Base-by-base conservation (phyloP, 2,113 vertebrate genomes). In the Phodopus roborovskii region DNA sequence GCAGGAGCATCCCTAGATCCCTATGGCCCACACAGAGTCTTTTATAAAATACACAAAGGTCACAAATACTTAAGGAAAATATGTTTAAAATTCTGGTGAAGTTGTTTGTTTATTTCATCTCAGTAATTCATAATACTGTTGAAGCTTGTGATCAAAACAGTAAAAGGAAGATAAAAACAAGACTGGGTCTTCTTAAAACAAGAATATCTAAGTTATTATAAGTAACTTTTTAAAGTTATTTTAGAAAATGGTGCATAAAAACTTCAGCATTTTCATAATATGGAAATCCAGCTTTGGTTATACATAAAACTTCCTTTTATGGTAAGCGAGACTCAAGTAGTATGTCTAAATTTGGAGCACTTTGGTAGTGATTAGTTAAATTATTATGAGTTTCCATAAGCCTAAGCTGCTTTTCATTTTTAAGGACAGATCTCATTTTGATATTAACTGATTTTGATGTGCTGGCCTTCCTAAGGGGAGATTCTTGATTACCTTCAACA, bases 361-460 rank as follows among this genome's bases (percentile, higher is more conserved):
- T 79, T 82, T 74, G 9, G 22, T 86, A 85, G 66, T 96, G 73
- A 83, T 95, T 94, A 92, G n/a, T n/a, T 92, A 13, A 95, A 87
- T 96, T 95, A 91, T 33, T 56, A 53, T 90, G 17, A 88, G 17
- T 77, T 79, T 36, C 92, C 93, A 42, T 13, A 91, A 50, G 68
- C 48, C 5, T 50, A 84, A 96, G n/a, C 28, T 91, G 36, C 20
- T 75, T 88, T 96, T 93, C 36, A 86, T 73, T 92, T 90, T 94
- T 91, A 75, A 94, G 28, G 12, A 77, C 3, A 26, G 83, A 36
- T 11, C 24, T 92, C 78, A 94, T 87, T 83, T 92, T 96, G 73
- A 87, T 11, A 89, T 75, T 94, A 90, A 87, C 62, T 89, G 10
- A 90, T 90, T 90, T 70, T 73, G 84, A 97, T 75, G 39, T 42